Evolutionary conservation across 2,888 invertebrate genomes (phyloP).

Genomic region (Halocaridina rubra): DNA sequence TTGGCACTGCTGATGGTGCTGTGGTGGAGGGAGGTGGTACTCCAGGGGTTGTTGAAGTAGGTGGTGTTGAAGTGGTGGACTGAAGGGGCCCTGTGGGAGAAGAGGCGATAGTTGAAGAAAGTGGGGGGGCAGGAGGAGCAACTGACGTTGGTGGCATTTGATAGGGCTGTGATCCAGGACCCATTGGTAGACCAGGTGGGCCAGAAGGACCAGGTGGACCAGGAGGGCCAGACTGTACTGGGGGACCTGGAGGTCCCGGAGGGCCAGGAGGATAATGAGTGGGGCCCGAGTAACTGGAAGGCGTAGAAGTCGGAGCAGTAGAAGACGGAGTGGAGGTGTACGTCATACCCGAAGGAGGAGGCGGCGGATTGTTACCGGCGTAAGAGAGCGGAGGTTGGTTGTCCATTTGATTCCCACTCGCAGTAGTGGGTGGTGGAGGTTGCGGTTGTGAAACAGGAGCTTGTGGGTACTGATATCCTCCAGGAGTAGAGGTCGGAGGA

Average conservation of each 20-base stretch:
- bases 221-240: neutral
- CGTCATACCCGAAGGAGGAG: conserved; percentile 1
- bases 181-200: neutral
- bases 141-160: neutral
- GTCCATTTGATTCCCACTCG: conserved; percentile 1
- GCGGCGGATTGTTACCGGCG: conserved; percentile 29
- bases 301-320: conserved; percentile 27
- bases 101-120: neutral
- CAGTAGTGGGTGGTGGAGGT: conserved; percentile 12
- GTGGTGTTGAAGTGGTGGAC: conserved; percentile 27
- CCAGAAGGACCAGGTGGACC: neutral
- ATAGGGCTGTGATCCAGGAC: conserved; percentile 15
- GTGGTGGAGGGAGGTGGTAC: conserved; percentile 32
- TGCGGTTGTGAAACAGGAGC: conserved; percentile 30
- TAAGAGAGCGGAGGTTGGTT: conserved; percentile 34
- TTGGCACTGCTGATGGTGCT: neutral
- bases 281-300: conserved; percentile 24
- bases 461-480: conserved; percentile 36
- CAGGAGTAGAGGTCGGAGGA: conserved; percentile 44
- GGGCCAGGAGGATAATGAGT: conserved; percentile 43
- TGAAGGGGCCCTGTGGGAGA: conserved; percentile 15
- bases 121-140: neutral
- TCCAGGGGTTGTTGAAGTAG: conserved; percentile 26
- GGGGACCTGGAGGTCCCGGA: conserved; percentile 4
- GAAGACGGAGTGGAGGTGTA: conserved; percentile 33